Percentiles rank a stretch among this genome's conserved stretches.
phyloP scores from a whole-genome alignment of 2,888 invertebrate genomes.

The Emmelina monodactyla region DNA sequence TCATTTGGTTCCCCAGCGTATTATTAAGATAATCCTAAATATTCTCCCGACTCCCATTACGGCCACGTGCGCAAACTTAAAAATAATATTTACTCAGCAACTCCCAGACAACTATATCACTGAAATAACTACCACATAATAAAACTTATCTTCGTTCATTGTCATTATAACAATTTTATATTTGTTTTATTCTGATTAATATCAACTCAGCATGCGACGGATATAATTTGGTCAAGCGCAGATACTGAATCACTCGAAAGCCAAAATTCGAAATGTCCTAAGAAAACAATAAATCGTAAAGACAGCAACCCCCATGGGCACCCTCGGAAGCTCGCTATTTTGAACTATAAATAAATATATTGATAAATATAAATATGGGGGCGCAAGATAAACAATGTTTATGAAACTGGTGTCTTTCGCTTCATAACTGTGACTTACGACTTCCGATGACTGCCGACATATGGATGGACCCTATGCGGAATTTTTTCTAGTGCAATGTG shows the following conservation, averaged over 20 bases:
- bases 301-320: slow-evolving; percentile 53
- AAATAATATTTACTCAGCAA: slow-evolving; percentile 27
- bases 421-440: slow-evolving; percentile 66
- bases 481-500: slow-evolving; percentile 38
- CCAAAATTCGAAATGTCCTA: slow-evolving; percentile 46
- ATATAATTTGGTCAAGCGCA: slow-evolving; percentile 1
- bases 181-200: too few relatives aligned
- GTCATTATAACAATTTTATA: too few relatives aligned
- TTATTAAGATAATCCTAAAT: slow-evolving; percentile 28
- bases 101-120: background rate
- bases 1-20: slow-evolving; percentile 23
- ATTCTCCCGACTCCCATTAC: slow-evolving; percentile 22
- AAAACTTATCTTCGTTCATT: too few relatives aligned
- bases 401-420: slow-evolving; percentile 65
- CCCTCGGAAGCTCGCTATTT: slow-evolving; percentile 62
- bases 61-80: slow-evolving; percentile 40
- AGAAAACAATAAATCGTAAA: slow-evolving; percentile 64
- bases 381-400: slow-evolving; percentile 67
- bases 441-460: slow-evolving; percentile 60
- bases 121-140: background rate
- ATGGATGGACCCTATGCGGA: slow-evolving; percentile 50
- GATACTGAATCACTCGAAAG: slow-evolving; percentile 27
- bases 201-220: too few relatives aligned
- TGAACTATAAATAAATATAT: slow-evolving; percentile 65
- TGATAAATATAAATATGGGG: slow-evolving; percentile 68